Percentiles rank a stretch among this genome's conserved stretches.
Evolutionary conservation across 2,888 invertebrate genomes (phyloP).

Genomic region (Drosophila austrosaltans): DNA sequence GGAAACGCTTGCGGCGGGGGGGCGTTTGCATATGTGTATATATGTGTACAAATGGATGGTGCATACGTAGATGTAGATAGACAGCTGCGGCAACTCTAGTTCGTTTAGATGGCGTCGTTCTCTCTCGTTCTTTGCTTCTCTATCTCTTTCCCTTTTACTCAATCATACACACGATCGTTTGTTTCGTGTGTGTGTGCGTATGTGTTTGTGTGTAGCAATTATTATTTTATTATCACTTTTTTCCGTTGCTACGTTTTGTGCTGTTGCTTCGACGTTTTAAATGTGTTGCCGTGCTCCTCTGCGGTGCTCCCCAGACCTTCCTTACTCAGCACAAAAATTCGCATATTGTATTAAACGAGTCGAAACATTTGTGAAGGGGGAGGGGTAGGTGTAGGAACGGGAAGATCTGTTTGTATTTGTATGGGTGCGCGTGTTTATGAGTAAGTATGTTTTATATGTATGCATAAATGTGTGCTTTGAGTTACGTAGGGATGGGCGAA

Average conservation of each 20-base stretch:
- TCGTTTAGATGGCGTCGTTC: slow-evolving; percentile 20
- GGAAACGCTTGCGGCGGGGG: slow-evolving; percentile 21
- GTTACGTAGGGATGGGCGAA: slow-evolving; percentile 10
- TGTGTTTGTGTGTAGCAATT: slow-evolving; percentile 65
- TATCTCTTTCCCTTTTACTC: slow-evolving; percentile 24
- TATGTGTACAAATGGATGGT: slow-evolving; percentile 33
- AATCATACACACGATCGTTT: slow-evolving; percentile 14
- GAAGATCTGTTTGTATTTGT: slow-evolving; percentile 33
- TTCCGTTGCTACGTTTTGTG: slow-evolving; percentile 66
- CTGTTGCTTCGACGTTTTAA: slow-evolving; percentile 68
- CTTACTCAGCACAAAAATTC: slow-evolving; percentile 80
- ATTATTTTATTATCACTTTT: slow-evolving; percentile 79
- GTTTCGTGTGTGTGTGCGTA: slow-evolving; percentile 22
- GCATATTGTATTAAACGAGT: slow-evolving; percentile 51
- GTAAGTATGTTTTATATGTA: slow-evolving; percentile 38
- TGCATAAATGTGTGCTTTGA: slow-evolving; percentile 15
- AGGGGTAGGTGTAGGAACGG: slow-evolving; percentile 5
- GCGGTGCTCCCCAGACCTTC: slow-evolving; percentile 82
- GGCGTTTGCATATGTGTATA: slow-evolving; percentile 10
- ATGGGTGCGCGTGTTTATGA: slow-evolving; percentile 66
- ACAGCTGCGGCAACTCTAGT: slow-evolving; percentile 71
- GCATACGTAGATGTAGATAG: slow-evolving; percentile 30
- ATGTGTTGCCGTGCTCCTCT: slow-evolving; percentile 48
- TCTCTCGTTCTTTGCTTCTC: slow-evolving; percentile 37
- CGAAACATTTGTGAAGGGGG: slow-evolving; percentile 46